A percentile compares a stretch with the other conserved stretches of the same genome.
Conservation (phyloP, 2,113 vertebrate species). For the Rafetus swinhoei region DNA sequence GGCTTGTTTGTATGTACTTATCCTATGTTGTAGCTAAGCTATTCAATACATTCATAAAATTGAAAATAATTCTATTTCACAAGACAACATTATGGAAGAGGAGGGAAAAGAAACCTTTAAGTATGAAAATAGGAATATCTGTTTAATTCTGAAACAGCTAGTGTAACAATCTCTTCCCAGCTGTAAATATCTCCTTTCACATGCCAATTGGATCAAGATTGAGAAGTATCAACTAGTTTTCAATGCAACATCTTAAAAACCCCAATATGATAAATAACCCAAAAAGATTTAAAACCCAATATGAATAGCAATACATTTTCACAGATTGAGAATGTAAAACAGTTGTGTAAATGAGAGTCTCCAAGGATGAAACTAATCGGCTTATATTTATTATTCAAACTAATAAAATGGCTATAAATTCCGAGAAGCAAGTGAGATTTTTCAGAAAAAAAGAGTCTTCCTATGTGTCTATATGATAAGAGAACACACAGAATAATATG, state of each 20-base stretch:
- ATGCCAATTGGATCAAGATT: conserved; percentile 41
- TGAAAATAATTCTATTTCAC: not conserved
- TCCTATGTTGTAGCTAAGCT: not conserved
- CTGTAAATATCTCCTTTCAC: not conserved
- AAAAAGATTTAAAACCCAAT: not conserved
- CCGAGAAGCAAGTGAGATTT: not conserved
- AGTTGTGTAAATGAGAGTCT: conserved; percentile 51
- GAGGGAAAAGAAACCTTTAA: conserved; percentile 50
- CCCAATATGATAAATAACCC: too few species aligned
- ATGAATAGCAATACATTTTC: conserved; percentile 62
- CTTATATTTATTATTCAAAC: conserved; percentile 52
- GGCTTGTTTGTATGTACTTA: fast-evolving
- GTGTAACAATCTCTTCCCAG: too few species aligned
- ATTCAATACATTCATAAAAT: not conserved
- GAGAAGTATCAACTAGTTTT: conserved; percentile 67
- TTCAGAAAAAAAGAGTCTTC: too few species aligned
- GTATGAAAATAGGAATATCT: conserved; percentile 44
- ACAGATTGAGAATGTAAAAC: conserved; percentile 61
- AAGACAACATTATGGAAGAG: not conserved
- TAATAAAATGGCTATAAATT: conserved; percentile 16
- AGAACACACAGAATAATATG: not conserved
- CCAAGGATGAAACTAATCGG: conserved; percentile 50
- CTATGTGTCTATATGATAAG: not conserved
- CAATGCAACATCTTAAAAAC: not conserved
- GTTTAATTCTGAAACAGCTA: not conserved